Evolutionary conservation across 1,140 invertebrate species (phyloP).

Genomic region (Drosophila arawakana): DNA sequence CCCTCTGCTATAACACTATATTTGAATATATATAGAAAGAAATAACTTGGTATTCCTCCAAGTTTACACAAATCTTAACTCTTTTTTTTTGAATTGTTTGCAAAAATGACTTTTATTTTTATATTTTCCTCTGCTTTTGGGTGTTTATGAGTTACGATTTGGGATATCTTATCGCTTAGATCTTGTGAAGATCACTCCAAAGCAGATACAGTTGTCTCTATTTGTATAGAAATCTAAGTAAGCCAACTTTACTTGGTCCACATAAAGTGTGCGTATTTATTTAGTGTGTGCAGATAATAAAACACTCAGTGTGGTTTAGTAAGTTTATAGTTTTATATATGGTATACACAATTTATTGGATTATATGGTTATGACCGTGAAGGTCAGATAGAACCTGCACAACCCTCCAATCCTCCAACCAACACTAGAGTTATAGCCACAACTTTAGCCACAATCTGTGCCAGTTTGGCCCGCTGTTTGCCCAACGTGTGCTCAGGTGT

Average conservation of each 20-base stretch:
- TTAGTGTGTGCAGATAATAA: constrained; percentile 69
- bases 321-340: constrained; percentile 73
- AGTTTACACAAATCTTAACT: not conserved
- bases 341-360: constrained; percentile 76
- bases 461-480: constrained; percentile 53
- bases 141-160: constrained; percentile 31
- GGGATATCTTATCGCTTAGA: constrained; percentile 57
- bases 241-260: constrained; percentile 51
- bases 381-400: constrained; percentile 57
- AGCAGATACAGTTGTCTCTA: constrained; percentile 5
- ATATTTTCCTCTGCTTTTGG: constrained; percentile 6
- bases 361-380: constrained; percentile 80
- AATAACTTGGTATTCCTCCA: not conserved
- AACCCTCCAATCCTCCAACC: constrained; percentile 6
- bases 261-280: constrained; percentile 51
- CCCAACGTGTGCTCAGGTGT: constrained; percentile 59
- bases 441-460: constrained; percentile 36
- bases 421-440: constrained; percentile 28
- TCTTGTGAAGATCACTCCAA: constrained; percentile 26
- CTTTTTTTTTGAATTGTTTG: constrained; percentile 18
- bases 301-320: constrained; percentile 69
- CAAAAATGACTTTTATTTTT: constrained; percentile 31
- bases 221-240: constrained; percentile 33
- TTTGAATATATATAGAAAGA: constrained; percentile 35
- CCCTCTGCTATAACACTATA: constrained; percentile 1